Evolutionary conservation across 2,113 vertebrate genomes (phyloP).

Genomic region (Ginglymostoma cirratum): DNA sequence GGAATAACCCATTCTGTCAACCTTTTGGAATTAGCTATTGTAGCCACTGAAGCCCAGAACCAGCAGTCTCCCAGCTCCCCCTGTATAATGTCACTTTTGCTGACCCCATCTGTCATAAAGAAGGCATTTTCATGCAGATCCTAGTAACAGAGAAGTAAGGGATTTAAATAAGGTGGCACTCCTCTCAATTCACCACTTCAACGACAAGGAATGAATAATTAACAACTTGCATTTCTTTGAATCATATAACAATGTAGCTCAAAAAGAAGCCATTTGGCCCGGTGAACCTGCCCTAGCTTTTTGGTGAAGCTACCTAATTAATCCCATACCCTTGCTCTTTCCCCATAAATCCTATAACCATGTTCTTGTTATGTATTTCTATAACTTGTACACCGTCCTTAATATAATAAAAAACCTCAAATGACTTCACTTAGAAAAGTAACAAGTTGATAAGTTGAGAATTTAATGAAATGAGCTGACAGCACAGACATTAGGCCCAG

Average conservation of each 20-base stretch:
- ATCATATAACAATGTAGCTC: not conserved
- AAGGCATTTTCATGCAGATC: constrained; percentile 18
- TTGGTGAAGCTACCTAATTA: not conserved
- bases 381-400: not conserved
- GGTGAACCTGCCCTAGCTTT: not conserved
- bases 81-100: constrained; percentile 38
- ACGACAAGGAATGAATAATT: not conserved
- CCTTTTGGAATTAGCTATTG: constrained; percentile 27
- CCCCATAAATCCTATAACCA: not conserved
- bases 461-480: not conserved
- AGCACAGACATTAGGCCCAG: not conserved
- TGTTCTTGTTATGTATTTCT: not conserved
- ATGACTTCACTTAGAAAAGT: not conserved
- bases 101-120: constrained; percentile 36
- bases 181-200: not conserved
- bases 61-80: constrained; percentile 39
- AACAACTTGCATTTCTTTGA: not conserved
- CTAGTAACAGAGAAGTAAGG: constrained; percentile 1
- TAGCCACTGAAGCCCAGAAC: constrained; percentile 39
- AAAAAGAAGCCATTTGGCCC: not conserved
- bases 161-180: too few relatives aligned
- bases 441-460: not conserved
- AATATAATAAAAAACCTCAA: not conserved
- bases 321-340: not conserved
- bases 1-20: constrained; percentile 34